Evolutionary conservation across 2,888 invertebrate genomes (phyloP), one percentile per base, ranked within the genome.

Genomic region (Parascotia fuliginaria): DNA sequence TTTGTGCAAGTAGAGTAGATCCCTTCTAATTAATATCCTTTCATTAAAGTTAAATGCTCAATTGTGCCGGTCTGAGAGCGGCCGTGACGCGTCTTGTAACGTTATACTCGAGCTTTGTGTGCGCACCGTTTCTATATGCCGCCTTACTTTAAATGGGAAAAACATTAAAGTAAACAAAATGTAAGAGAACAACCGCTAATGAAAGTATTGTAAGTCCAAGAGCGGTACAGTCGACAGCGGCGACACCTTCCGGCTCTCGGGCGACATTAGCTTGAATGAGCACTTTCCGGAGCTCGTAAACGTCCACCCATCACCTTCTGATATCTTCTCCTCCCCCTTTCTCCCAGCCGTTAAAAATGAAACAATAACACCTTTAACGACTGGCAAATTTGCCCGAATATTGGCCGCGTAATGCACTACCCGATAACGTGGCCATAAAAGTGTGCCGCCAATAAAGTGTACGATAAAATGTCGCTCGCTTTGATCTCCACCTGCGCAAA

Each of bases 321-420:
- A 14, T 11, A 1, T 6, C 9, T 39, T 12, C 7, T 2, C 44
- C 12, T 29, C 13, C 38, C 9, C 6, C 24, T 7, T 7, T 7
- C 24, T 5, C 34, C 9, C 19, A 29, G 27, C 22, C 51, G 39
- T 55, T 65, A 55, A 55, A 61, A 65, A 49, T 57, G 60, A 66
- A 66, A 66, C 58, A 66, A 66, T 66, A 64, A 66, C 58, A 64
- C 43, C 43, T 56, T 60, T 58, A 57, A 64, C 55, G 65, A 54
- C 49, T 47, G 42, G 42, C 57, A 58, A 66, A 66, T 66, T 64
- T 60, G 58, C 36, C n/a, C 41, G 54, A 66, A 63, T 60, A 60
- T 54, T 60, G 48, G 48, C 51, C 62, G 39, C 42, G 39, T 62
- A 62, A 65, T 49, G 36, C 52, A 64, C 58, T 64, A 55, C 42